Evolutionary conservation across 2,113 vertebrate genomes (phyloP).

Genomic region (Spilogale gracilis): DNA sequence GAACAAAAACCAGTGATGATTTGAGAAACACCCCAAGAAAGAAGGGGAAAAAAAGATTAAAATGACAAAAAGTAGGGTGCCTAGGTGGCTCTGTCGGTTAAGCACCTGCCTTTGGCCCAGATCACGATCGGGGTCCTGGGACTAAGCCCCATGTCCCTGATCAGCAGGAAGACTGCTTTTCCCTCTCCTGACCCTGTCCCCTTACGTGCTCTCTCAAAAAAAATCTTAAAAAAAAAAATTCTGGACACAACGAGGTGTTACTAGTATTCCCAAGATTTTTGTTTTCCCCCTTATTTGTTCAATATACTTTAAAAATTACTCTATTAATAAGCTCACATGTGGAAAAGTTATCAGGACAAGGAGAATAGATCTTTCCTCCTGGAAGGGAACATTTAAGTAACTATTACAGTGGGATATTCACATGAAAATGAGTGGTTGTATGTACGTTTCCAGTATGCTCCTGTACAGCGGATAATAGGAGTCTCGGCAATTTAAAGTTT

Average conservation of each 20-base stretch:
- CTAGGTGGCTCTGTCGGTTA: too few relatives aligned
- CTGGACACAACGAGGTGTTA: neutral
- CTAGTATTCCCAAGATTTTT: neutral
- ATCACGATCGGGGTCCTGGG: too few relatives aligned
- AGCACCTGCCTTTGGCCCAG: too few relatives aligned
- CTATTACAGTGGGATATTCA: neutral
- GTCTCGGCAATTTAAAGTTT: neutral
- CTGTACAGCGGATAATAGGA: neutral
- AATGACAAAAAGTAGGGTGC: neutral
- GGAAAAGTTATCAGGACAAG: neutral
- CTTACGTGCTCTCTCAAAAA: too few relatives aligned
- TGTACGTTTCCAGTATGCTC: neutral
- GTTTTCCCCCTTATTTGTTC: neutral
- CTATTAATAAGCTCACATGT: neutral
- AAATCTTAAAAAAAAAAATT: neutral
- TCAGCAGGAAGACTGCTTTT: too few relatives aligned
- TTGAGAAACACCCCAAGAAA: neutral
- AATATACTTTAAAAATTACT: conserved; percentile 3
- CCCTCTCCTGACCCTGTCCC: too few relatives aligned
- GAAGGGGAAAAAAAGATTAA: neutral
- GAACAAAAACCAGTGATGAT: neutral
- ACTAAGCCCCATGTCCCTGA: too few relatives aligned
- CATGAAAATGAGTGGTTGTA: neutral
- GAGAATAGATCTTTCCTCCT: neutral
- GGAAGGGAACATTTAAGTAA: neutral